phyloP scores from a whole-genome alignment of 1,140 invertebrate species.

The Ostrea edulis region DNA sequence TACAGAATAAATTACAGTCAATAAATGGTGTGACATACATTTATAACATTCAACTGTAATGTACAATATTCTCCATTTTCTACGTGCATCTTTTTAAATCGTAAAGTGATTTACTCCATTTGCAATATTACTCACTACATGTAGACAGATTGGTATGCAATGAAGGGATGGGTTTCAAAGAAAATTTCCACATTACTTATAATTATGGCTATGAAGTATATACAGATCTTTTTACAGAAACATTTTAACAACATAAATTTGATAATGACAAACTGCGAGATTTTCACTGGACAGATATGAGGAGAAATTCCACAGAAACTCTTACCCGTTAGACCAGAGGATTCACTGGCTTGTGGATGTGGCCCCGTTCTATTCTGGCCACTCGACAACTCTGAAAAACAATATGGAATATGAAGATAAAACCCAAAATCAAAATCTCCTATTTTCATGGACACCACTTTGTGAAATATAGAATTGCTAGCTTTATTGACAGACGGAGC shows the following conservation, averaged over 20 bases:
- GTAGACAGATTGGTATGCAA: not conserved
- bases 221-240: not conserved
- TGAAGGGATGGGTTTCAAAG: not conserved
- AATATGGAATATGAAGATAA: not conserved
- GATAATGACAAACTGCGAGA: too few relatives aligned
- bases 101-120: not conserved
- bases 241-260: not conserved
- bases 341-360: not conserved
- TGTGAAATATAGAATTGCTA: not conserved
- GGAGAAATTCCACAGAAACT: not conserved
- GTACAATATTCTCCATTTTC: not conserved
- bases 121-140: not conserved
- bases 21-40: not conserved
- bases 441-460: not conserved
- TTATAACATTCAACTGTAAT: not conserved
- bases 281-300: not conserved
- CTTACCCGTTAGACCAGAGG: not conserved
- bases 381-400: not conserved
- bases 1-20: not conserved
- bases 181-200: not conserved
- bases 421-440: not conserved
- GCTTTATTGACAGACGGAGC: not conserved
- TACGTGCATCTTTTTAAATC: not conserved
- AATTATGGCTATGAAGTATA: not conserved
- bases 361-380: not conserved